Conservation (phyloP, 2,888 invertebrate species). For the Papilio gigon region DNA sequence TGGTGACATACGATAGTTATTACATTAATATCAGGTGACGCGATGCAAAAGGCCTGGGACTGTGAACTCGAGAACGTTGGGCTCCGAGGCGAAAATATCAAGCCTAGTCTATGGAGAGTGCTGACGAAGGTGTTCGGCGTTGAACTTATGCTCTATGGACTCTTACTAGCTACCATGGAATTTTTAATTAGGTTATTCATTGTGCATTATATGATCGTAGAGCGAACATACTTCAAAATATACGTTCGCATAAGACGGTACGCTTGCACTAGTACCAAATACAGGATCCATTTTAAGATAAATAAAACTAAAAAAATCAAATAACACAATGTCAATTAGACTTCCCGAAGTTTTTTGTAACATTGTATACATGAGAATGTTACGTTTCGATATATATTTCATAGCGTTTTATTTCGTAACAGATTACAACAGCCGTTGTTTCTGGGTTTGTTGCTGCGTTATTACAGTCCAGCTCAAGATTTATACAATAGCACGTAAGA, state of each 20-base stretch:
- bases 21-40: constrained; percentile 76
- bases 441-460: constrained; percentile 83
- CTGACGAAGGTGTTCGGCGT: constrained; percentile 84
- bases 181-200: constrained; percentile 81
- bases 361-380: background rate
- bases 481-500: constrained; percentile 61
- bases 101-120: constrained; percentile 84
- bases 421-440: constrained; percentile 86
- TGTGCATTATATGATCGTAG: background rate
- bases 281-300: background rate
- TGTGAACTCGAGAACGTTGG: constrained; percentile 73
- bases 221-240: background rate
- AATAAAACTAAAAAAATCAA: background rate
- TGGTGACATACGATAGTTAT: too few relatives aligned
- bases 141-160: constrained; percentile 84
- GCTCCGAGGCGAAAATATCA: constrained; percentile 51
- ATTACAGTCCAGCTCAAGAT: constrained; percentile 75
- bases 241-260: too few relatives aligned
- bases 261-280: too few relatives aligned
- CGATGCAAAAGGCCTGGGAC: constrained; percentile 84
- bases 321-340: background rate
- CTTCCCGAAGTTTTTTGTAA: constrained; percentile 22
- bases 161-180: constrained; percentile 84
- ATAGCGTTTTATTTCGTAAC: constrained; percentile 43
- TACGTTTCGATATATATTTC: constrained; percentile 26